Base-by-base conservation (phyloP, 2,797 vertebrate genomes). In the Phrynocephalus forsythii region DNA sequence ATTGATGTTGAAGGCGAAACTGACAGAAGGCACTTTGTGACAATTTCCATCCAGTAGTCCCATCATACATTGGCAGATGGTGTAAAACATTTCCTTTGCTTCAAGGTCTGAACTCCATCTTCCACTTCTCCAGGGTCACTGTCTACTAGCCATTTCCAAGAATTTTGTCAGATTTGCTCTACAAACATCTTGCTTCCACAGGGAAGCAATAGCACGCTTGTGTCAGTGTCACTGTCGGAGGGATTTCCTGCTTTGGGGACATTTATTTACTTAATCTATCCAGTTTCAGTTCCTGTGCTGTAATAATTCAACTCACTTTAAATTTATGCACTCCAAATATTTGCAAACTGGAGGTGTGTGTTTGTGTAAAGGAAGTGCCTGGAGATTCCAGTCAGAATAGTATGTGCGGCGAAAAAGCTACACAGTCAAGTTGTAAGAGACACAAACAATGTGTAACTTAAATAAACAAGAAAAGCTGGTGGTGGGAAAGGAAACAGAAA, bases 401-500 rank as follows among this genome's bases (percentile, higher is more conserved):
- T 81, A 15, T 85, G 24, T 75, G 24, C 60, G 75, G 30, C 60
- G 85, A 76, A 63, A 76, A 85, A 76, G 30, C 44, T 81, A 56
- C 85, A 38, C 69, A 88, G 83, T 75, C 78, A 76, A 48, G 22
- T 73, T 67, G 56, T 26, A 63, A 88, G 83, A 85, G 79, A 85
- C 30, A 82, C 83, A 88, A 81, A 88, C 83, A 88, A 75, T 52
- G 78, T 71, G 13, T 83, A 85, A 56, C 66, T 88, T 68, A 85
- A 88, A 88, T 88, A 88, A 85, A 88, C 87, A 88, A 82, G 71
- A 85, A n/a, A 85, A 38, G 48, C 78, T 88, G 83, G 75, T 88
- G 83, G 71, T 88, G 83, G 79, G 87, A 88, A 88, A 88, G 83
- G 87, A 88, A 88, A 85, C 48, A 69, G 84, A 78, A 88, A 85